Percentiles rank a stretch among this genome's conserved stretches.
These are phyloP conservation scores for Escarpia spicata DNA, from an alignment of 2,888 invertebrate genomes.

Conservation along the genomic window DNA sequence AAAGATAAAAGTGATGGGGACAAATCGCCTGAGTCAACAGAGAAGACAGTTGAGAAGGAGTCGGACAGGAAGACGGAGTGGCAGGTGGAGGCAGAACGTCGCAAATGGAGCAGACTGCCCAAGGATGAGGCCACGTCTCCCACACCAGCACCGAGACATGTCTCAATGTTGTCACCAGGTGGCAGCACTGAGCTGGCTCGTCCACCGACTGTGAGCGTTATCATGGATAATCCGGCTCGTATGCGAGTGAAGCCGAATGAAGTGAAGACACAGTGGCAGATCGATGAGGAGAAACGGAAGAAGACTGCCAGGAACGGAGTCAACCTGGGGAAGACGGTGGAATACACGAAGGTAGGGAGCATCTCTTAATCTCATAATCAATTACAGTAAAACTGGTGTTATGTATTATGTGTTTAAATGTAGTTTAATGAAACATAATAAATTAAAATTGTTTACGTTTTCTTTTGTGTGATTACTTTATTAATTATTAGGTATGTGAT, in stretches of 20 bases:
- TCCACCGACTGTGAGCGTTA: not conserved
- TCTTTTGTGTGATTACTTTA: too few species aligned
- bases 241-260: not conserved
- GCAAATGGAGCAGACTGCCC: not conserved
- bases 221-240: not conserved
- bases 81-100: slow-evolving; percentile 26
- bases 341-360: not conserved
- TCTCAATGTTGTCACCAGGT: not conserved
- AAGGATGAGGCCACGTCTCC: not conserved
- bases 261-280: not conserved
- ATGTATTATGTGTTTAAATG: not conserved
- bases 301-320: not conserved
- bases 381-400: too few species aligned
- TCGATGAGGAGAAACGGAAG: not conserved
- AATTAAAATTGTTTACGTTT: too few species aligned
- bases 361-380: too few species aligned
- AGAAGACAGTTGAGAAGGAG: not conserved
- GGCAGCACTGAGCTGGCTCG: not conserved
- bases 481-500: too few species aligned
- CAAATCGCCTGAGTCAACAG: not conserved
- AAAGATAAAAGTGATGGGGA: not conserved
- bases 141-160: not conserved
- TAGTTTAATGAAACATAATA: not conserved
- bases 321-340: not conserved
- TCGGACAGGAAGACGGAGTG: slow-evolving; percentile 20